Percentiles rank a stretch among this genome's conserved stretches.
These are phyloP conservation scores for Mesembrinibis cayennensis DNA, from an alignment of 2,113 vertebrate species.

Conservation along the genomic window DNA sequence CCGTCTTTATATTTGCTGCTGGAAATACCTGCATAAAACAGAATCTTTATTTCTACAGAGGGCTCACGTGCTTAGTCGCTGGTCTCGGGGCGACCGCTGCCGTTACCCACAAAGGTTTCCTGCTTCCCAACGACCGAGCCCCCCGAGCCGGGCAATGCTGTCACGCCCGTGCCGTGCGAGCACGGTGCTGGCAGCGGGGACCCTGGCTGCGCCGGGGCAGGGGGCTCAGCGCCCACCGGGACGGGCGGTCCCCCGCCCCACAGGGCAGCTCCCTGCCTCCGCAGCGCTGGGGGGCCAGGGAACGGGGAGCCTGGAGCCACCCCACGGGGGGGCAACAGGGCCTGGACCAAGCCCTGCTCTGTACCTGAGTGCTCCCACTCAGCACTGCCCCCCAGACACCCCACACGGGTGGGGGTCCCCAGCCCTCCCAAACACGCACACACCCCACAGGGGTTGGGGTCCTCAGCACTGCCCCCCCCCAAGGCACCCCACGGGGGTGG, in stretches of 20 bases:
- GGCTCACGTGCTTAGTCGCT: accelerated
- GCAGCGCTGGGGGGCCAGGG: accelerated
- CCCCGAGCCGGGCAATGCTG: too few relatives aligned
- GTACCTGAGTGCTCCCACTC: too few relatives aligned
- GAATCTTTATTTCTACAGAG: background rate
- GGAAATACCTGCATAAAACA: background rate
- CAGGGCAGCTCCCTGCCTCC: background rate
- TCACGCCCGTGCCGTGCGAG: background rate
- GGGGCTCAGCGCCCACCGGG: background rate
- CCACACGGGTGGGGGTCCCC: too few relatives aligned
- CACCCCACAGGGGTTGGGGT: too few relatives aligned
- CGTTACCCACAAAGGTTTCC: background rate
- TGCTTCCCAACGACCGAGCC: background rate
- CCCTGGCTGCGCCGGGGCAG: too few relatives aligned
- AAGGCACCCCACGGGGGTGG: too few relatives aligned
- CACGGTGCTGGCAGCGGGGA: background rate
- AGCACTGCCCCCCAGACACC: background rate
- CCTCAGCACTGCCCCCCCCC: too few relatives aligned
- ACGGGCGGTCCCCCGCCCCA: accelerated
- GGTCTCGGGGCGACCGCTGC: accelerated
- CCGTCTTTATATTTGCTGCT: background rate
- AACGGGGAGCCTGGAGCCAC: background rate
- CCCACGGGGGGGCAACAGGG: too few relatives aligned
- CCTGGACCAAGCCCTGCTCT: background rate
- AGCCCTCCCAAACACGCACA: background rate